Evolutionary conservation across 2,113 vertebrate genomes (phyloP).

Genomic region (Polypterus senegalus): DNA sequence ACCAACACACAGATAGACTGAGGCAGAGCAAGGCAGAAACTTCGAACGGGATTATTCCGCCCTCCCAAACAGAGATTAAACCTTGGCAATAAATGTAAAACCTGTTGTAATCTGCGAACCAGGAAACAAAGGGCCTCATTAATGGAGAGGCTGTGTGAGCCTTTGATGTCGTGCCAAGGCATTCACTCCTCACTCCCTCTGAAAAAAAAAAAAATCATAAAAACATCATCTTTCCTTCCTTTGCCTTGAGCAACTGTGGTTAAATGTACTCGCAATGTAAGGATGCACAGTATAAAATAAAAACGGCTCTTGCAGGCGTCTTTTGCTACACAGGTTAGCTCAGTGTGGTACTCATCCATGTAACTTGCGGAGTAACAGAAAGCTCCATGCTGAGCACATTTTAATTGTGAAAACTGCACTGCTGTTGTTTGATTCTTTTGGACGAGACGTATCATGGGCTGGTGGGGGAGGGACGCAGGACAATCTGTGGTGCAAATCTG

Average conservation of each 20-base stretch:
- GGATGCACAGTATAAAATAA: slow-evolving; percentile 37
- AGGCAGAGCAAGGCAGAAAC: too few species aligned
- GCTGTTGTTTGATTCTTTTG: too few species aligned
- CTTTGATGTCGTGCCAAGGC: slow-evolving; percentile 86
- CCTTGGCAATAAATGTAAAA: slow-evolving; percentile 61
- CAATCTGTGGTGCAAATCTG: too few species aligned
- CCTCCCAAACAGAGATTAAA: slow-evolving; percentile 54
- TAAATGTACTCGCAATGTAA: slow-evolving; percentile 72
- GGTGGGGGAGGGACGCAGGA: too few species aligned
- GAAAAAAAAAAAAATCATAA: slow-evolving; percentile 46
- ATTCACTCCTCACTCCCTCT: slow-evolving; percentile 63
- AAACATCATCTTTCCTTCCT: slow-evolving; percentile 56
- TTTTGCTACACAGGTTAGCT: too few species aligned
- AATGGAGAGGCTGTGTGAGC: slow-evolving; percentile 75
- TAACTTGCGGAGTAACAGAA: too few species aligned
- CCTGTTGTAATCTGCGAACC: slow-evolving; percentile 79
- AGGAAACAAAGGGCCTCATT: slow-evolving; percentile 89
- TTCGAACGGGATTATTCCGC: slow-evolving; percentile 56
- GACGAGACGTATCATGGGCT: too few species aligned
- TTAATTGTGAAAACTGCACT: too few species aligned
- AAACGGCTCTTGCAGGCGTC: too few species aligned
- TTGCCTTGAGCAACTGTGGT: slow-evolving; percentile 55
- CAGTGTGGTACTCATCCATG: too few species aligned
- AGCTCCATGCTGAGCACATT: too few species aligned
- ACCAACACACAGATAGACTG: too few species aligned